Conservation (phyloP, 2,797 vertebrate species). For the Periophthalmus magnuspinnatus region DNA sequence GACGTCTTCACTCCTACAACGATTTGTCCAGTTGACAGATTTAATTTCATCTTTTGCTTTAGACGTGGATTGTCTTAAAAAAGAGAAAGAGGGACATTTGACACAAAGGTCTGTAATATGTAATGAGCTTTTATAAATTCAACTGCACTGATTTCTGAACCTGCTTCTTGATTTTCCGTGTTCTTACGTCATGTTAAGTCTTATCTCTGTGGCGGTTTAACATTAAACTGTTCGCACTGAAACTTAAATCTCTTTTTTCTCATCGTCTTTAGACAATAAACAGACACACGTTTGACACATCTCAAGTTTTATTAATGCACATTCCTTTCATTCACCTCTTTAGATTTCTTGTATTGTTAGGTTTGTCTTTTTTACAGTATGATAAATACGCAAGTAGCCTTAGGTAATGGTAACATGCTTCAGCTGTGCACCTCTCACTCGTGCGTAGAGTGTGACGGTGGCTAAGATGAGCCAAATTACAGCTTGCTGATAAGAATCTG, state of each 20-base stretch:
- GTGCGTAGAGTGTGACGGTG: slow-evolving; percentile 33
- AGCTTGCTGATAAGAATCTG: slow-evolving; percentile 23
- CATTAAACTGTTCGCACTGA: slow-evolving; percentile 43
- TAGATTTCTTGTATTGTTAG: slow-evolving; percentile 71
- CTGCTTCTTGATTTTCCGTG: background rate
- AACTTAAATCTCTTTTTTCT: slow-evolving; percentile 6
- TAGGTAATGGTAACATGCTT: slow-evolving; percentile 81
- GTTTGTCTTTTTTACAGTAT: slow-evolving; percentile 66
- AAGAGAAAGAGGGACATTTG: background rate
- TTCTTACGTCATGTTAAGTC: slow-evolving; percentile 15
- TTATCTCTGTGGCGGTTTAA: slow-evolving; percentile 13
- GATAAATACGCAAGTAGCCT: slow-evolving; percentile 76
- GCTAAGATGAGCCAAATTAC: slow-evolving; percentile 48
- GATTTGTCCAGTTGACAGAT: no score
- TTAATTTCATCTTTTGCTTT: no score
- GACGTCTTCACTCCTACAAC: no score
- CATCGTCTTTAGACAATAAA: slow-evolving; percentile 24
- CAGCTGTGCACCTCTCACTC: slow-evolving; percentile 67
- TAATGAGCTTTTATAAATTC: background rate
- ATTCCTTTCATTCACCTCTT: slow-evolving; percentile 78
- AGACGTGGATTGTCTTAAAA: no score
- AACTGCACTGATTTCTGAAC: background rate
- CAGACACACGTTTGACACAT: slow-evolving; percentile 58
- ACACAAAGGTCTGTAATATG: background rate
- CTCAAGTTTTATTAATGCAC: slow-evolving; percentile 81